These are phyloP conservation scores for Echiichthys vipera DNA, from an alignment of 2,797 vertebrate genomes.

Conservation along the genomic window DNA sequence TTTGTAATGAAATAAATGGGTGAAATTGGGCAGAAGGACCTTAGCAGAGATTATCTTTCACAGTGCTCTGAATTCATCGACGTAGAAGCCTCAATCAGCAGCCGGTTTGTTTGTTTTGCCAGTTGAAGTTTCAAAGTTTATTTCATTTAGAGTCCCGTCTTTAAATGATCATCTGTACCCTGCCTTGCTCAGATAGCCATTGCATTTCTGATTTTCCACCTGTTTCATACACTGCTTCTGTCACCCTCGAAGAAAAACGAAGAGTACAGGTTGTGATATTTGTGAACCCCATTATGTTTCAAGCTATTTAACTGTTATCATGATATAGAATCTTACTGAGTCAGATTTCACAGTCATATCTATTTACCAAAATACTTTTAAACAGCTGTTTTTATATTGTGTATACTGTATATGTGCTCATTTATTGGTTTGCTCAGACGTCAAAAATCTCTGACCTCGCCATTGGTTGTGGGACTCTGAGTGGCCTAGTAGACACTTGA, in stretches of 20 bases:
- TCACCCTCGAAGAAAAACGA: conserved; percentile 60
- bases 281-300: conserved; percentile 75
- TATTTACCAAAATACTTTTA: conserved; percentile 85
- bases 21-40: conserved; percentile 68
- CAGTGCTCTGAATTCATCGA: conserved; percentile 66
- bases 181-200: conserved; percentile 76
- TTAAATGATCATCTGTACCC: conserved; percentile 66
- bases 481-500: conserved; percentile 82
- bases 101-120: conserved; percentile 66
- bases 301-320: conserved; percentile 75
- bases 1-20: conserved; percentile 46
- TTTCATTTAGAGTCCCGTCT: conserved; percentile 49
- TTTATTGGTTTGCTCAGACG: conserved; percentile 80
- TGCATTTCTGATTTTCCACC: conserved; percentile 35
- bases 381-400: conserved; percentile 84
- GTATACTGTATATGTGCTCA: conserved; percentile 79
- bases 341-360: conserved; percentile 65
- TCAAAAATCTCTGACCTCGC: conserved; percentile 78
- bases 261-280: conserved; percentile 61
- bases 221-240: conserved; percentile 67
- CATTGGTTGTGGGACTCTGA: conserved; percentile 78
- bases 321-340: conserved; percentile 69
- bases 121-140: conserved; percentile 26
- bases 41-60: conserved; percentile 66
- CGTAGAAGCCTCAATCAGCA: conserved; percentile 67